Evolutionary conservation across 2,888 invertebrate genomes (phyloP).

Genomic region (Brachynemurus nebulosus): DNA sequence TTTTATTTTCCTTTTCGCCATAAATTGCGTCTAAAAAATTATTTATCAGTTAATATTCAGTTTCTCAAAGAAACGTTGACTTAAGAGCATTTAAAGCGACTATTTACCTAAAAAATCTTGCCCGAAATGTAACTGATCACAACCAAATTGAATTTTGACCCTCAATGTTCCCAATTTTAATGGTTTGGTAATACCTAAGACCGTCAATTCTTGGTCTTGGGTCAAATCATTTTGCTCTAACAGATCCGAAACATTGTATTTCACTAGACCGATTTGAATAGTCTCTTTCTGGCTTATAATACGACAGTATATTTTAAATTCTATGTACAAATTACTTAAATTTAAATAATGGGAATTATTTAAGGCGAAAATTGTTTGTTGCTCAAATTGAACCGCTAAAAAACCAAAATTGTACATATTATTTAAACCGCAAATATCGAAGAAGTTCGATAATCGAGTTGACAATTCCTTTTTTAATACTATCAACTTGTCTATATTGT

Average conservation of each 20-base stretch:
- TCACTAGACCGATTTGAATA: conserved; percentile 31
- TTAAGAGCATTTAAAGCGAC: too few relatives aligned
- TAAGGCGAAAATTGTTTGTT: conserved; percentile 31
- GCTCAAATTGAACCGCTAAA: conserved; percentile 33
- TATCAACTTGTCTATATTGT: too few relatives aligned
- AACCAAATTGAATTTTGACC: conserved; percentile 34
- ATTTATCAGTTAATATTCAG: background rate
- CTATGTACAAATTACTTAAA: conserved; percentile 26
- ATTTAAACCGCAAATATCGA: conserved; percentile 6
- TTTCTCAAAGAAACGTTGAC: too few relatives aligned
- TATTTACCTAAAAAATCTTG: conserved; percentile 33
- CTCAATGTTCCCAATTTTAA: conserved; percentile 32
- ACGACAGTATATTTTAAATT: conserved; percentile 33
- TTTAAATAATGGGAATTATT: conserved; percentile 25
- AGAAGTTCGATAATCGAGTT: too few relatives aligned
- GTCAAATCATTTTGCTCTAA: conserved; percentile 26
- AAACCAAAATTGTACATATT: conserved; percentile 14
- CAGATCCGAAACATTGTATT: conserved; percentile 29
- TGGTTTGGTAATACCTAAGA: conserved; percentile 31
- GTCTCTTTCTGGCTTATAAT: conserved; percentile 32
- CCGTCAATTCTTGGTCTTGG: conserved; percentile 28
- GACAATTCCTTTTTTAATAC: too few relatives aligned
- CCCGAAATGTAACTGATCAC: conserved; percentile 35
- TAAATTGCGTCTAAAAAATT: conserved; percentile 23
- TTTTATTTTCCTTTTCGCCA: conserved; percentile 19